Conservation (phyloP, 2,888 invertebrate genomes). For the Diarsia dahlii region DNA sequence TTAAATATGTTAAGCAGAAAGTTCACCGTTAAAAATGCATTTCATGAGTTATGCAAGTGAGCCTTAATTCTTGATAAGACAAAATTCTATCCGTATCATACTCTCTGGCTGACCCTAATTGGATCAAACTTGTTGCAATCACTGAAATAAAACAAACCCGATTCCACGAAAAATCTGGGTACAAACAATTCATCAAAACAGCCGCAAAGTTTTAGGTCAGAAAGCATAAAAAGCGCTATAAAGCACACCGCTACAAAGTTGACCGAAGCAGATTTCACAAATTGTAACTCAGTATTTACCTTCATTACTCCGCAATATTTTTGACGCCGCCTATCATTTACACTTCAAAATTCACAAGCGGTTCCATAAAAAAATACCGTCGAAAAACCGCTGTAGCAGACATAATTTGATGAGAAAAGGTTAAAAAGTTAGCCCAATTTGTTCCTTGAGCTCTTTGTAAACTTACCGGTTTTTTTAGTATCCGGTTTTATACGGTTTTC, state of each 20-base stretch:
- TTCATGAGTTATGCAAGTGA: background rate
- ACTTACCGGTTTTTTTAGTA: conserved; percentile 66
- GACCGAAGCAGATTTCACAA: conserved; percentile 59
- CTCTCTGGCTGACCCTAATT: background rate
- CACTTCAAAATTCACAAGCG: conserved; percentile 69
- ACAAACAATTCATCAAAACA: conserved; percentile 31
- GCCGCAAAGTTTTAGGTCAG: conserved; percentile 14
- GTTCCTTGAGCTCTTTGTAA: conserved; percentile 69
- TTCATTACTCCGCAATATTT: conserved; percentile 64
- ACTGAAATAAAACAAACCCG: conserved; percentile 12
- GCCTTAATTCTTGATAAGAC: background rate
- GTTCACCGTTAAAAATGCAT: too few species aligned
- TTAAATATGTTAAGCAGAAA: background rate
- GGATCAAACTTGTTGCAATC: background rate
- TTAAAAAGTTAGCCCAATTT: conserved; percentile 79
- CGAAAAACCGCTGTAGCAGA: conserved; percentile 68
- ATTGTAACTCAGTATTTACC: conserved; percentile 60
- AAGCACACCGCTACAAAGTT: conserved; percentile 41
- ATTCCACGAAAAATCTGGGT: background rate
- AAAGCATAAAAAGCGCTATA: conserved; percentile 50
- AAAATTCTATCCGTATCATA: background rate
- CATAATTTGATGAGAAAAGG: conserved; percentile 76
- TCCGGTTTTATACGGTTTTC: conserved; percentile 52
- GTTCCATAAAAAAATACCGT: conserved; percentile 71
- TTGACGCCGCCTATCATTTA: conserved; percentile 58